Evolutionary conservation across 2,113 vertebrate genomes (phyloP).

Genomic region (Sturnira hondurensis): DNA sequence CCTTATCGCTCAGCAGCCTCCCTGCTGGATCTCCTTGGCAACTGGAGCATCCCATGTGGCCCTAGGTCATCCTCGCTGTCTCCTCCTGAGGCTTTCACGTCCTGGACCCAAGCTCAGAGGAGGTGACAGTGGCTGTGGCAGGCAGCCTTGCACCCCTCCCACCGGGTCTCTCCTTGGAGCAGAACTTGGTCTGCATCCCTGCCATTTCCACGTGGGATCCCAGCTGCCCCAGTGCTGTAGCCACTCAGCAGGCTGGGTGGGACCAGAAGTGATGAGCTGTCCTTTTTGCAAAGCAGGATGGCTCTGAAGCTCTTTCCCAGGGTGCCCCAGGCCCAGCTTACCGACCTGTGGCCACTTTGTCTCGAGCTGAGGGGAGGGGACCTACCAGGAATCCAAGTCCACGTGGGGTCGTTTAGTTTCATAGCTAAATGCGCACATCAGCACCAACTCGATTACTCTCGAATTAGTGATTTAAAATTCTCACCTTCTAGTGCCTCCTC

Average conservation of each 20-base stretch:
- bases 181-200: neutral
- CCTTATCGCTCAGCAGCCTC: neutral
- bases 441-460: neutral
- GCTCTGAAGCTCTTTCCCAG: neutral
- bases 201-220: neutral
- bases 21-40: neutral
- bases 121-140: neutral
- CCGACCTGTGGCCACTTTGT: too few species aligned
- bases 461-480: rapidly evolving
- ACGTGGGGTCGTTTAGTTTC: neutral
- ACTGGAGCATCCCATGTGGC: neutral
- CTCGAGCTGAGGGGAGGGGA: rapidly evolving
- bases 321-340: neutral
- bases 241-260: neutral
- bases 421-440: neutral
- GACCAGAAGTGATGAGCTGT: neutral
- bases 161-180: neutral
- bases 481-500: rapidly evolving
- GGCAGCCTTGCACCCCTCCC: too few species aligned
- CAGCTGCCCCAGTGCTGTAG: too few species aligned
- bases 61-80: neutral
- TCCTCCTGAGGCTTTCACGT: neutral
- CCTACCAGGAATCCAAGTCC: neutral
- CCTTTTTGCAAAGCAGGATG: neutral
- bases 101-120: neutral